phyloP scores from a whole-genome alignment of 1,140 invertebrate species.

The Pectinophora gossypiella region DNA sequence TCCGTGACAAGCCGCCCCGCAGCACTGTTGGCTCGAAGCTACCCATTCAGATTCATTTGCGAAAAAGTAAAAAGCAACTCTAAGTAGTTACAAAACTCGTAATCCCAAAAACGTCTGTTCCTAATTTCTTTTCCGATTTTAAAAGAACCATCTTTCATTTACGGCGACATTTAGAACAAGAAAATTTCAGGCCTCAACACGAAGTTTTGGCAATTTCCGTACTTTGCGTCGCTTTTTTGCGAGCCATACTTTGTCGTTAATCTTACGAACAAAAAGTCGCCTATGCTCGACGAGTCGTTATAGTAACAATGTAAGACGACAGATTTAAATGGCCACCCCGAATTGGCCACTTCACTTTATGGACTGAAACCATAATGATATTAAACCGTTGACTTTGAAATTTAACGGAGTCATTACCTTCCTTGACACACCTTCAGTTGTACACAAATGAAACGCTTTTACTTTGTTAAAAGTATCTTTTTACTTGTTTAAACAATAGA shows the following conservation, averaged over 20 bases:
- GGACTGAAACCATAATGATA: too few relatives aligned
- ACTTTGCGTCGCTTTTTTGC: conserved; percentile 63
- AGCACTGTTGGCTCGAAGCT: neutral
- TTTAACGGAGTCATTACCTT: neutral
- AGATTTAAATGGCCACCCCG: conserved; percentile 48
- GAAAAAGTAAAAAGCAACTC: conserved; percentile 36
- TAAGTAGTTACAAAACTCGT: conserved; percentile 56
- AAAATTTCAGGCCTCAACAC: conserved; percentile 66
- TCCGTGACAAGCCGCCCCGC: neutral
- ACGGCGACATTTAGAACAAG: conserved; percentile 68
- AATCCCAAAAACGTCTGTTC: conserved; percentile 68
- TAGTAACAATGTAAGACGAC: conserved; percentile 53
- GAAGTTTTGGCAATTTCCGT: conserved; percentile 71
- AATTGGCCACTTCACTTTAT: too few relatives aligned
- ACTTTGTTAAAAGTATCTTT: too few relatives aligned
- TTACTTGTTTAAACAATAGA: too few relatives aligned
- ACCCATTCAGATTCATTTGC: conserved; percentile 8
- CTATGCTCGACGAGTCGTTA: conserved; percentile 47
- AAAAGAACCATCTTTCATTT: conserved; percentile 72
- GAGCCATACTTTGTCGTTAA: conserved; percentile 66
- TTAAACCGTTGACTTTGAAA: too few relatives aligned
- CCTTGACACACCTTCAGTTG: too few relatives aligned
- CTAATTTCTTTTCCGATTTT: conserved; percentile 70
- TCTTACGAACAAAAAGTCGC: conserved; percentile 66
- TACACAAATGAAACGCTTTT: too few relatives aligned